A percentile compares a stretch with the other conserved stretches of the same genome.
Evolutionary conservation across 2,113 vertebrate species (phyloP).

Genomic region (Dryoscopus gambensis): DNA sequence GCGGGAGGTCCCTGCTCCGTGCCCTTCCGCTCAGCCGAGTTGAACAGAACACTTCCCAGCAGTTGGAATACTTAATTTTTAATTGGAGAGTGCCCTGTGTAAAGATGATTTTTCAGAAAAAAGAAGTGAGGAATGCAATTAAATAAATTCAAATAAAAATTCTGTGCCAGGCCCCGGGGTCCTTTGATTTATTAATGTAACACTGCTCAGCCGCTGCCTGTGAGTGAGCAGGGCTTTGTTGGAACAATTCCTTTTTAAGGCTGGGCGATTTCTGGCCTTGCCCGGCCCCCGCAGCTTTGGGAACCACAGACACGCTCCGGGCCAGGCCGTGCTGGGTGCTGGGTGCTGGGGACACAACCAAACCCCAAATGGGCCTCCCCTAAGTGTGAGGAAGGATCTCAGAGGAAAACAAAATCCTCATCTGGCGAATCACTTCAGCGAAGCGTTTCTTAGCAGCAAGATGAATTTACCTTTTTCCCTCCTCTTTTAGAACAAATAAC

Average conservation of each 20-base stretch:
- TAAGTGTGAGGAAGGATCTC: accelerated
- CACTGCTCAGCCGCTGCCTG: background rate
- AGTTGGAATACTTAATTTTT: background rate
- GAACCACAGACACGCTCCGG: accelerated
- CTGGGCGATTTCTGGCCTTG: background rate
- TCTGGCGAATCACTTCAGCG: no score
- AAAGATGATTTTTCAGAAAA: background rate
- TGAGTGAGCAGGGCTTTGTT: background rate
- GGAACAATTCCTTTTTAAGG: background rate
- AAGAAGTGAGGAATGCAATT: background rate
- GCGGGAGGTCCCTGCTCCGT: accelerated
- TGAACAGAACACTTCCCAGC: background rate
- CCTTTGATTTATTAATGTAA: background rate
- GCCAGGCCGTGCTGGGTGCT: background rate
- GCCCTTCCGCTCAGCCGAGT: background rate
- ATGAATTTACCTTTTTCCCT: background rate
- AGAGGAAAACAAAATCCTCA: background rate
- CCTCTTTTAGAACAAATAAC: background rate
- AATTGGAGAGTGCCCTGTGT: background rate
- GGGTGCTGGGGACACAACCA: background rate
- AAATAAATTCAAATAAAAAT: background rate
- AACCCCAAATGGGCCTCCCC: background rate
- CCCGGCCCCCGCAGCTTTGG: background rate
- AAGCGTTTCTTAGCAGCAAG: background rate
- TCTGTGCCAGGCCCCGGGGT: background rate